Conservation (phyloP, 2,113 vertebrate species). For the human region GRCh38 chr7:127962001-127962500, state of each 20-base stretch:
- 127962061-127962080: not conserved
- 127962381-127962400: constrained; percentile 12
- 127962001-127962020: not conserved
- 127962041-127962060: not conserved
- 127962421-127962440: not conserved
- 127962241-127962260: constrained; percentile 66
- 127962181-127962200: constrained; percentile 53
- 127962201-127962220: constrained; percentile 50
- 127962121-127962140: not conserved
- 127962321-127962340: constrained; percentile 45
- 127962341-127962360: constrained; percentile 49
- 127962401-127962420: constrained; percentile 3
- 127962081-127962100: constrained; percentile 27
- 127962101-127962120: constrained; percentile 45
- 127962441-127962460: not conserved
- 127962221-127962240: constrained; percentile 72
- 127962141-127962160: constrained; percentile 34
- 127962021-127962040: constrained; percentile 13
- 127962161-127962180: constrained; percentile 46
- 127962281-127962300: constrained; percentile 69
- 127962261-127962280: constrained; percentile 58
- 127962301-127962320: constrained; percentile 54
- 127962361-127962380: constrained; percentile 59
- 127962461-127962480: not conserved
- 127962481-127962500: not conserved